These are phyloP conservation scores for Parauchenoglanis punctatus DNA, from an alignment of 2,797 vertebrate species.

Conservation along the genomic window DNA sequence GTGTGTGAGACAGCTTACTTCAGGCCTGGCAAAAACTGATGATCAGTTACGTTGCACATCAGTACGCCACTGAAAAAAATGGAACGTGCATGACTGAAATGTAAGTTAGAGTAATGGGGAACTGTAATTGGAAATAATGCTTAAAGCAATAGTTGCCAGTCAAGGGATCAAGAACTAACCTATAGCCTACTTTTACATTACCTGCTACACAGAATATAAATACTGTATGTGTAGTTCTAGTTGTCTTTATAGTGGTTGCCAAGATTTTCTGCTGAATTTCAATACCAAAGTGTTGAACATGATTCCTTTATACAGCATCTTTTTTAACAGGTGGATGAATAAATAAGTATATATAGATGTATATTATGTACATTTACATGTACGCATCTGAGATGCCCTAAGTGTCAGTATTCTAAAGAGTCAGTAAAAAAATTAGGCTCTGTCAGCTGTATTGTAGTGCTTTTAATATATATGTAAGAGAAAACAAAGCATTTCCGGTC, in stretches of 20 bases:
- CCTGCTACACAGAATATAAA: conserved; percentile 27
- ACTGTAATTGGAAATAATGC: conserved; percentile 51
- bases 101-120: background rate
- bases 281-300: conserved; percentile 71
- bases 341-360: conserved; percentile 29
- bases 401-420: conserved; percentile 35
- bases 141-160: conserved; percentile 55
- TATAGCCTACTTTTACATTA: conserved; percentile 19
- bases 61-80: background rate
- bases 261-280: conserved; percentile 61
- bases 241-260: conserved; percentile 48
- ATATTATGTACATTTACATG: conserved; percentile 48
- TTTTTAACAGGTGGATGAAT: conserved; percentile 41
- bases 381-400: conserved; percentile 49
- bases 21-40: conserved; percentile 13
- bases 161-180: conserved; percentile 15
- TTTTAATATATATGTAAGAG: conserved; percentile 29
- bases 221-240: conserved; percentile 25
- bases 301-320: conserved; percentile 49
- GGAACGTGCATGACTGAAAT: background rate
- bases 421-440: conserved; percentile 20
- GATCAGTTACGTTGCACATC: conserved; percentile 13
- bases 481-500: conserved; percentile 16
- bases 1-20: conserved; percentile 47
- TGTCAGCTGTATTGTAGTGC: conserved; percentile 36